Percentiles rank a stretch among this genome's conserved stretches.
These are phyloP conservation scores for Gari tellinella DNA, from an alignment of 2,888 invertebrate genomes.

Conservation along the genomic window DNA sequence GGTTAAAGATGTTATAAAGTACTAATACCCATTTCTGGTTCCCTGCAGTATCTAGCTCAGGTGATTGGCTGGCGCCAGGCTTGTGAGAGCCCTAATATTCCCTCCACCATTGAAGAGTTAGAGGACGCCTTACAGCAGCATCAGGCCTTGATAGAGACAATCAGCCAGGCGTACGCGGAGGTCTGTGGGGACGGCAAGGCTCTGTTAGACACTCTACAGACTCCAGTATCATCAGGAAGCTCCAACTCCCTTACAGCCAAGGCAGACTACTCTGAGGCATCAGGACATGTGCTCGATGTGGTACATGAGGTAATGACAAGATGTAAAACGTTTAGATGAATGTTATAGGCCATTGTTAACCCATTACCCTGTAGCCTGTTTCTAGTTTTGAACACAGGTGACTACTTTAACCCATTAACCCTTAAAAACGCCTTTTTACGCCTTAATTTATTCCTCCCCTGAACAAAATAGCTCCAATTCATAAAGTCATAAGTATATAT, in stretches of 20 bases:
- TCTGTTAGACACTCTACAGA: conserved; percentile 85
- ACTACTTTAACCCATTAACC: no score
- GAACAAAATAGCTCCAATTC: no score
- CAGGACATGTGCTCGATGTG: conserved; percentile 97
- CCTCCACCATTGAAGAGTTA: conserved; percentile 92
- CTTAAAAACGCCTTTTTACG: no score
- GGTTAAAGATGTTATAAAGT: no score
- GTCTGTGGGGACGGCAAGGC: conserved; percentile 85
- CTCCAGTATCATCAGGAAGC: conserved; percentile 82
- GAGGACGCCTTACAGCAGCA: conserved; percentile 97
- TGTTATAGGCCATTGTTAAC: no score
- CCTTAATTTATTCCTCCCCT: no score
- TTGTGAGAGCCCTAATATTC: conserved; percentile 89
- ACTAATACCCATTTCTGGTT: neutral
- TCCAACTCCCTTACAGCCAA: conserved; percentile 84
- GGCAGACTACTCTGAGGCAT: conserved; percentile 96
- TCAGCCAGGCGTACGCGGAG: conserved; percentile 98
- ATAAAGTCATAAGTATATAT: no score
- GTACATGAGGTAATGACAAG: conserved; percentile 90
- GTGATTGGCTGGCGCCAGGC: conserved; percentile 97
- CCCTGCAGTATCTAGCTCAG: conserved; percentile 86
- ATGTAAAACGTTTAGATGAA: no score
- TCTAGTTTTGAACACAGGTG: no score
- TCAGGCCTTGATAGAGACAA: conserved; percentile 96
- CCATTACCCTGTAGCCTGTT: no score